Conservation (phyloP, 2,113 vertebrate species). For the Tenebrosternarchus preto region DNA sequence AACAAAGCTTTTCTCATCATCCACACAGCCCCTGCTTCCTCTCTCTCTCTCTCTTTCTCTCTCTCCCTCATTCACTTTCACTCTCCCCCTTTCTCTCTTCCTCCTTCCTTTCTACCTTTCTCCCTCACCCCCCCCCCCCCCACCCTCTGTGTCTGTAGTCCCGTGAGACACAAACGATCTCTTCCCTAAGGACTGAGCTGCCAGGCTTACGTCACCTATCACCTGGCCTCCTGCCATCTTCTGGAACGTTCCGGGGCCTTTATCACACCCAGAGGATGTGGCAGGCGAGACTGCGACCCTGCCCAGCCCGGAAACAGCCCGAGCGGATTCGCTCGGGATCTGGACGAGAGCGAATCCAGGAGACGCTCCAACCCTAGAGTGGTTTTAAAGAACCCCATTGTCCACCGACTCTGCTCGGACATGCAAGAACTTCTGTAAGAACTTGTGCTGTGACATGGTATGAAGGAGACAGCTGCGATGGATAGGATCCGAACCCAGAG, state of each 20-base stretch:
- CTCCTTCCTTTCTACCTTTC: constrained; percentile 2
- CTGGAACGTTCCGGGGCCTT: constrained; percentile 21
- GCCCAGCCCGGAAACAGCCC: constrained; percentile 11
- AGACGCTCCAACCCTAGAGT: too few relatives aligned
- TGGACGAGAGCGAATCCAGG: background rate
- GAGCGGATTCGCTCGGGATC: background rate
- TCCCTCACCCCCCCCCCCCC: too few relatives aligned
- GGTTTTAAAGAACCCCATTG: too few relatives aligned
- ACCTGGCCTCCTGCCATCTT: constrained; percentile 34
- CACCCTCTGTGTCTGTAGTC: background rate
- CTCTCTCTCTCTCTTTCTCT: constrained; percentile 18
- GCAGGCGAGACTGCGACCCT: background rate
- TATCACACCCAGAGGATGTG: constrained; percentile 40
- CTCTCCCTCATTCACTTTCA: constrained; percentile 2
- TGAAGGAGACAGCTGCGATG: background rate
- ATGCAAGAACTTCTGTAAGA: background rate
- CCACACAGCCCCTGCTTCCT: background rate
- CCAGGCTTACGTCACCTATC: constrained; percentile 30
- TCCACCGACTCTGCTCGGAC: too few relatives aligned
- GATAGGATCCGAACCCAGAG: background rate
- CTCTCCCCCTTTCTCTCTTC: background rate
- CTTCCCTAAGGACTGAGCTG: constrained; percentile 34
- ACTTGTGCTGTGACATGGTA: too few relatives aligned
- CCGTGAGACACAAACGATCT: constrained; percentile 27
- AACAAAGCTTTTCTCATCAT: constrained; percentile 36